Conservation (phyloP, 2,113 vertebrate genomes). For the Aramus guarauna region DNA sequence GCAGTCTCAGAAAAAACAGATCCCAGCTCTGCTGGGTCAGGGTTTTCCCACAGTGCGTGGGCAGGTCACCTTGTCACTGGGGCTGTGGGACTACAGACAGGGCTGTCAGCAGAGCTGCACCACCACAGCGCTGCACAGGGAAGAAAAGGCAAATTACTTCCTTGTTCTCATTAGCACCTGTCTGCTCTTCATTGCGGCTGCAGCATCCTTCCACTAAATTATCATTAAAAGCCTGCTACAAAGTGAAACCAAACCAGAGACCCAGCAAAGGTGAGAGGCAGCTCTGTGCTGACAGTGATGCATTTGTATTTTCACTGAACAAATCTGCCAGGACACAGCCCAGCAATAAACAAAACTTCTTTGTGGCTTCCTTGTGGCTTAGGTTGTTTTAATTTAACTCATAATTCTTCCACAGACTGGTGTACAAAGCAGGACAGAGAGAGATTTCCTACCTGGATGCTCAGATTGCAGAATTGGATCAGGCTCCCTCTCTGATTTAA, state of each 20-base stretch:
- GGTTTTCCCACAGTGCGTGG: accelerated
- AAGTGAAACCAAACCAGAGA: accelerated
- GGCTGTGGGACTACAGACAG: background rate
- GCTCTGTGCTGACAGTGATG: background rate
- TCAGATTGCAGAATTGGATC: background rate
- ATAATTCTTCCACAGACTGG: background rate
- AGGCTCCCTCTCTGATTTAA: background rate
- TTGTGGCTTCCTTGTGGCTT: background rate
- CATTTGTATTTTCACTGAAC: accelerated
- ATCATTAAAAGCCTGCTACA: background rate
- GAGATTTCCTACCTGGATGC: background rate
- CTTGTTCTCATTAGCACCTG: background rate
- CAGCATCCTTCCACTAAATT: background rate
- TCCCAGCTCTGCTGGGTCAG: accelerated
- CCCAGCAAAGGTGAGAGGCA: background rate
- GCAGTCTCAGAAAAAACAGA: background rate
- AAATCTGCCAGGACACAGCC: accelerated
- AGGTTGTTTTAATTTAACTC: background rate
- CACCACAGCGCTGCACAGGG: accelerated
- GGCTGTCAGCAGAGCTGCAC: background rate
- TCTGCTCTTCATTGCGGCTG: background rate
- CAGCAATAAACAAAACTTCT: background rate
- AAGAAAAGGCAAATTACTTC: background rate
- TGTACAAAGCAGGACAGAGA: background rate
- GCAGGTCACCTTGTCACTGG: background rate